Evolutionary conservation across 2,888 invertebrate species (phyloP), one percentile per base, ranked within the genome.

Genomic region (Willowsia nigromaculata): DNA sequence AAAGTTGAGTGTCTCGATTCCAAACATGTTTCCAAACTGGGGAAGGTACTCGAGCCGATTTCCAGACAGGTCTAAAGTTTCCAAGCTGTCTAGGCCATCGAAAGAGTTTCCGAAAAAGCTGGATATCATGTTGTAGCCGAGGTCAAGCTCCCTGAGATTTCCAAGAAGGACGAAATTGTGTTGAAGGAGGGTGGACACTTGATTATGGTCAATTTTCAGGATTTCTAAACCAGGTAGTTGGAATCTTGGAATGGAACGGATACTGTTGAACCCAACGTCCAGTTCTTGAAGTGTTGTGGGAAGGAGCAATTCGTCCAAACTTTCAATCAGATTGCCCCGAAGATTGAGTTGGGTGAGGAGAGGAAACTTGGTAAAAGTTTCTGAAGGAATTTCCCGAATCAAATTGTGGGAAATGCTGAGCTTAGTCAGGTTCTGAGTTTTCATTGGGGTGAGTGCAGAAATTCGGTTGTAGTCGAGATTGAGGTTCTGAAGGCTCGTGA

Each of bases 381-480:
- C 96, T 93, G 97, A 96, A 0, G 96, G 95, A 85, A 98, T 95
- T 94, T 97, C 97, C 93, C 96, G 95, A 76, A 98, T 94, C 37
- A 95, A 94, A 93, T 98, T 98, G 90, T 96, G 95, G 0, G 95
- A 95, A 59, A 98, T 94, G 92, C 96, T 95, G 81, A 98, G 95
- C 90, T 95, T 95, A 93, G 96, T 95, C 6, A 98, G 94, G 76
- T 95, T 95, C 71, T 95, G 94, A 89, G 96, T 96, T 0, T 95
- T 94, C 92, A 92, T 92, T n/a, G 91, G 96, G 0, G 97, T 97
- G 62, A 98, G 94, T 0, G 97, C 98, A 0, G 97, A 97, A 4
- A 98, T 97, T 92, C 98, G 95, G 94, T 98, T 98, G 94, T 96
- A 98, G 92, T 97, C 97, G 90, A 98, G 94, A 93, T 97, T 96